Conservation (phyloP, 2,113 vertebrate species). For the Candoia aspera region DNA sequence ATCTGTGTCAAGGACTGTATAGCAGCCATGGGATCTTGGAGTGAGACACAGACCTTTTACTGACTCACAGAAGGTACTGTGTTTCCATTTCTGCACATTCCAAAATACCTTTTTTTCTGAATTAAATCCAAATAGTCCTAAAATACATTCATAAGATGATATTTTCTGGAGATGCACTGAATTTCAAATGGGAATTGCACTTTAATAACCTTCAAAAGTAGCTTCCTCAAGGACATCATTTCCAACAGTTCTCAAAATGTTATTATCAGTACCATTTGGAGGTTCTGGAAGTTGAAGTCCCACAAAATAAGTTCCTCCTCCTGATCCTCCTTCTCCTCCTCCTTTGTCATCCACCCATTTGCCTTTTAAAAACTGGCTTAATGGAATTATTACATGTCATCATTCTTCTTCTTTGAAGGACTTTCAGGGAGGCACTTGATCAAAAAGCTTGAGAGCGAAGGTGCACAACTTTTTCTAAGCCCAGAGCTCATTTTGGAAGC, state of each 20-base stretch:
- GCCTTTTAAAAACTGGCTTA: not conserved
- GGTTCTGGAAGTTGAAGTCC: too few relatives aligned
- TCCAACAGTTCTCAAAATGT: too few relatives aligned
- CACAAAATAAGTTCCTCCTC: too few relatives aligned
- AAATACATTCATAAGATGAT: not conserved
- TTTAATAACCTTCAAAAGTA: not conserved
- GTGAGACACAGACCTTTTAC: not conserved
- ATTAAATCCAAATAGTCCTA: not conserved
- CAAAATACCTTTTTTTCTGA: not conserved
- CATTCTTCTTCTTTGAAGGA: slow-evolving; percentile 23
- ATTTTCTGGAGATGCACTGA: not conserved
- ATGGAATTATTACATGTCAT: not conserved
- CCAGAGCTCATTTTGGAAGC: not conserved
- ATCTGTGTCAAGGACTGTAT: not conserved
- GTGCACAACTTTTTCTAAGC: not conserved
- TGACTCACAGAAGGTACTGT: not conserved
- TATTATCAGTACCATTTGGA: too few relatives aligned
- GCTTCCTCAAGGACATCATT: not conserved
- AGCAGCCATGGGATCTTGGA: not conserved
- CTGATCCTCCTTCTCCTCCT: too few relatives aligned
- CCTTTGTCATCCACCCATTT: too few relatives aligned
- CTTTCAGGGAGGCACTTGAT: slow-evolving; percentile 18
- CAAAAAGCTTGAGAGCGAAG: slow-evolving; percentile 22
- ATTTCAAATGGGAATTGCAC: not conserved
- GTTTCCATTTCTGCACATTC: not conserved